Evolutionary conservation across 2,888 invertebrate species (phyloP), one percentile per base, ranked within the genome.

Genomic region (Brenthis ino): DNA sequence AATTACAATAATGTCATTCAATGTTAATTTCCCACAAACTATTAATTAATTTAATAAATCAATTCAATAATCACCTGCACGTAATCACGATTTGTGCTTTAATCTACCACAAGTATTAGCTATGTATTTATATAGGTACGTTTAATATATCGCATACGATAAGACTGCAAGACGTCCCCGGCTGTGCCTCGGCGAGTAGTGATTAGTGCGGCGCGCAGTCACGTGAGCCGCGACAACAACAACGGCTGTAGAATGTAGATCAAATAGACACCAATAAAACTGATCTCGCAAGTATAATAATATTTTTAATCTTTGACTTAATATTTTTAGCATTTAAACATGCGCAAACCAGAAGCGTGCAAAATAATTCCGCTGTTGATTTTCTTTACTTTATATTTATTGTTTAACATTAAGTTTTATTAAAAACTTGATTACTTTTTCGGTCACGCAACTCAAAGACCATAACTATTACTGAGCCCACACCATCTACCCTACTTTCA

Each of bases 171-270:
- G 11, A 11, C 37, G 11, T 43, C 11, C 37, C 11, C 11, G 37
- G 11, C 37, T 11, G 37, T 11, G 37, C 8, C 37, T 11, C 6
- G 37, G 37, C 37, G 37, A 37, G 37, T n/a, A 20, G 16, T 53
- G 53, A 53, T 6, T 53, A 33, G 3, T 28, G 33, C 33, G 33
- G 12, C 50, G 28, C 11, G 33, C 12, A 6, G 61, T 61, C 63
- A 63, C 37, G 63, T 63, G 67, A 56, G 28, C 28, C 64, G 37
- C 33, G 13, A 16, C 51, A 33, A 51, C 61, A 61, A 14, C 6
- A 43, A 24, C 47, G 33, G 61, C 61, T 51, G 61, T 61, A 53
- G 33, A 61, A 20, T 51, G 61, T 61, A 53, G 33, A 61, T 37
- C 13, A 51, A 16, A 37, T 51, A n/a, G 16, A 37, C 53, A 43